Percentiles rank a stretch among this genome's conserved stretches.
These are phyloP conservation scores for Sphecodes monilicornis DNA, from an alignment of 2,888 invertebrate genomes.

Conservation along the genomic window DNA sequence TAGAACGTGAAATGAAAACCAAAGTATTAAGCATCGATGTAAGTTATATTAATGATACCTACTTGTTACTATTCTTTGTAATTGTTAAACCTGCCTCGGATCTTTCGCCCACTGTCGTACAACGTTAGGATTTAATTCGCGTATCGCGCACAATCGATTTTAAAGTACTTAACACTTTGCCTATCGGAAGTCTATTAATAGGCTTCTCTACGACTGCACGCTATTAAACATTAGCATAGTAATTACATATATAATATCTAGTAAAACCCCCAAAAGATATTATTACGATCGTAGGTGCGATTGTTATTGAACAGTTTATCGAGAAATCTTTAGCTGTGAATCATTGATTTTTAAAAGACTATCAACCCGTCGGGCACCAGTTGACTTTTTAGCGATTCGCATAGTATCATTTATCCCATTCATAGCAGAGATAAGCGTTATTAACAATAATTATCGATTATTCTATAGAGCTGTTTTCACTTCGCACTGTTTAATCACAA, in stretches of 20 bases:
- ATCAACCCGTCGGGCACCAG: background rate
- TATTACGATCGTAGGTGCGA: background rate
- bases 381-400: background rate
- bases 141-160: conserved; percentile 17
- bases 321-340: background rate
- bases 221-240: background rate
- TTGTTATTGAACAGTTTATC: background rate
- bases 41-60: conserved; percentile 54
- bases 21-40: conserved; percentile 77
- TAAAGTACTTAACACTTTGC: conserved; percentile 33
- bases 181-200: background rate
- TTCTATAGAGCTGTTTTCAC: background rate
- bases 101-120: conserved; percentile 59
- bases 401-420: background rate
- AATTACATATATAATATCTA: background rate
- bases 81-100: conserved; percentile 58
- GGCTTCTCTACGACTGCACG: background rate
- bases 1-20: conserved; percentile 70
- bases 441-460: background rate
- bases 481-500: background rate
- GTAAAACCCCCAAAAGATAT: background rate
- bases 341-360: background rate
- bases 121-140: conserved; percentile 61
- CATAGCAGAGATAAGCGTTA: background rate
- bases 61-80: conserved; percentile 43